These are phyloP conservation scores for Strix aluco DNA, from an alignment of 2,113 vertebrate genomes.

Conservation along the genomic window DNA sequence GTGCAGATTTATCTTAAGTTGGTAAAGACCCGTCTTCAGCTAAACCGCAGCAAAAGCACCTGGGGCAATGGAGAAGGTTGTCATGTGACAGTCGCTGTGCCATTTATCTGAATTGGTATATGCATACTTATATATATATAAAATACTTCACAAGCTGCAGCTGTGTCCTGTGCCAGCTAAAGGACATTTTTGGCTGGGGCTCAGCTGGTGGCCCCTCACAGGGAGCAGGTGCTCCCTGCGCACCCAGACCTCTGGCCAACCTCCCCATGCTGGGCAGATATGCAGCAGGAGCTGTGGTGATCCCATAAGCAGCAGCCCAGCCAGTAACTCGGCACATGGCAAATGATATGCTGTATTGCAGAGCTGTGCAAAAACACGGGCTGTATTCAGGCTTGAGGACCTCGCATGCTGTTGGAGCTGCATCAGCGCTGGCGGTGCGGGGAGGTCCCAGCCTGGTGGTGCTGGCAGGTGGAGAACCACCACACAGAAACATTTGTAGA, in stretches of 20 bases:
- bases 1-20: background rate
- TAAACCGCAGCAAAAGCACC: rapidly evolving
- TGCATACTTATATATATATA: too few species aligned
- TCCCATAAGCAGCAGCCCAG: background rate
- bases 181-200: background rate
- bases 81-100: rapidly evolving
- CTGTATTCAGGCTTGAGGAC: background rate
- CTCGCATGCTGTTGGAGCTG: background rate
- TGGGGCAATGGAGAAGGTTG: background rate
- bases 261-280: background rate
- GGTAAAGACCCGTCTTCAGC: background rate
- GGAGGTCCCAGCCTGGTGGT: background rate
- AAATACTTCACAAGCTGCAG: rapidly evolving
- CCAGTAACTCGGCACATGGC: rapidly evolving
- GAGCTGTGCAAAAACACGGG: rapidly evolving
- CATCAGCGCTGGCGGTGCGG: rapidly evolving
- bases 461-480: background rate
- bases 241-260: background rate
- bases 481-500: rapidly evolving
- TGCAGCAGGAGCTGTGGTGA: background rate
- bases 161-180: background rate
- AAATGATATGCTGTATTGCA: rapidly evolving
- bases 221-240: rapidly evolving
- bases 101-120: rapidly evolving
- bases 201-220: background rate